Evolutionary conservation across 2,888 invertebrate species (phyloP), one percentile per base, ranked within the genome.

Genomic region (Acanthosepion esculentum): DNA sequence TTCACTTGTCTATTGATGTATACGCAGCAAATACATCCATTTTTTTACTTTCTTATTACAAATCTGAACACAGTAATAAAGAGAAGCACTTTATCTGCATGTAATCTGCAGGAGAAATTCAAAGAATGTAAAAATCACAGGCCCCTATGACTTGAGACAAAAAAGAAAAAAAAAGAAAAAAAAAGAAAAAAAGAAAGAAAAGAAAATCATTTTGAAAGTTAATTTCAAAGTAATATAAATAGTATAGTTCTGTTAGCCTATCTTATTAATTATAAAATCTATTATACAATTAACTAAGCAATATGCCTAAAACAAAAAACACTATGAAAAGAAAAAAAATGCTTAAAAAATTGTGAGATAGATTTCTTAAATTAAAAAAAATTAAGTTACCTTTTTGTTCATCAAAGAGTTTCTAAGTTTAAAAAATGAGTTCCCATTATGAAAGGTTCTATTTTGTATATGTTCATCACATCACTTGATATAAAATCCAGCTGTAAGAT

Each of bases 401-500:
- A 20, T 59, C n/a, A 78, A n/a, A 78, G n/a, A 55, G 55, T 18
- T 53, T 53, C 20, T 59, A 59, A 59, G n/a, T 78, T 15, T n/a
- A 33, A 4, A 29, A 64, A n/a, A 78, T n/a, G 8, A 78, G n/a
- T 12, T 29, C n/a, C n/a, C n/a, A 15, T 78, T 78, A n/a, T n/a
- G 18, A n/a, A 78, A 10, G 78, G 6, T 33, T 78, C 1, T 78
- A n/a, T 78, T 33, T 33, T 33, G 33, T 12, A 33, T 78, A 10
- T 33, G 10, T 10, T 5, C 15, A 5, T 15, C n/a, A n/a, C 15
- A 78, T n/a, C 12, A n/a, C 5, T 78, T 78, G n/a, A n/a, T 64
- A 64, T 29, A 64, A 78, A 29, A 78, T 78, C 78, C n/a, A 78
- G 33, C 78, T 78, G n/a, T 15, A 78, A 10, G 78, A 95, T 94